phyloP scores from a whole-genome alignment of 2,888 invertebrate species.

The Craniophora ligustri region DNA sequence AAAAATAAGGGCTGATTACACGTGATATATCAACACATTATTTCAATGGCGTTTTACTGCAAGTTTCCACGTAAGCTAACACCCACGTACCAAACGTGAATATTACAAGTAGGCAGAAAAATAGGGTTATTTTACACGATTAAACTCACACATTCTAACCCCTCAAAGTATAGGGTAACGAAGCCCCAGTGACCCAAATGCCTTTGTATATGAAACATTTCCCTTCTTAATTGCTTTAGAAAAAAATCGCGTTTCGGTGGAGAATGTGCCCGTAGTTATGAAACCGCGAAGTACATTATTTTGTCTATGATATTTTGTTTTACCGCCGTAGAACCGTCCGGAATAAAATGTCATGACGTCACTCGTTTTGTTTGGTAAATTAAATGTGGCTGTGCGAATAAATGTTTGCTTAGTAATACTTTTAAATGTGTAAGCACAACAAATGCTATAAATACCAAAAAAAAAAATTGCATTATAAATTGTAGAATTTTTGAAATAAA shows the following conservation, averaged over 20 bases:
- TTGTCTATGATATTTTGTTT: neutral
- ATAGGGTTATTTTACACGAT: slow-evolving; percentile 34
- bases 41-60: neutral
- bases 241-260: slow-evolving; percentile 32
- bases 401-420: no score
- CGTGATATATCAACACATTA: no score
- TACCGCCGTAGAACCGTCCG: neutral
- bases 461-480: no score
- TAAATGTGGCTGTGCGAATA: no score
- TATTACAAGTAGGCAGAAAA: slow-evolving; percentile 28
- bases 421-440: no score
- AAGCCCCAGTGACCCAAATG: slow-evolving; percentile 48
- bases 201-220: slow-evolving; percentile 46
- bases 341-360: neutral
- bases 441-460: no score
- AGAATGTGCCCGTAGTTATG: slow-evolving; percentile 18
- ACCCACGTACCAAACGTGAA: slow-evolving; percentile 33
- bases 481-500: no score
- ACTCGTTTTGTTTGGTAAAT: no score
- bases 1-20: no score
- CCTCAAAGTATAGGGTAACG: slow-evolving; percentile 7
- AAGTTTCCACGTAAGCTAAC: slow-evolving; percentile 17
- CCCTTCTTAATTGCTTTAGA: slow-evolving; percentile 45
- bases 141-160: slow-evolving; percentile 31
- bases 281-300: slow-evolving; percentile 9